A percentile compares a stretch with the other conserved stretches of the same genome.
Conservation (phyloP, 2,888 invertebrate genomes). For the Melanophora roralis region DNA sequence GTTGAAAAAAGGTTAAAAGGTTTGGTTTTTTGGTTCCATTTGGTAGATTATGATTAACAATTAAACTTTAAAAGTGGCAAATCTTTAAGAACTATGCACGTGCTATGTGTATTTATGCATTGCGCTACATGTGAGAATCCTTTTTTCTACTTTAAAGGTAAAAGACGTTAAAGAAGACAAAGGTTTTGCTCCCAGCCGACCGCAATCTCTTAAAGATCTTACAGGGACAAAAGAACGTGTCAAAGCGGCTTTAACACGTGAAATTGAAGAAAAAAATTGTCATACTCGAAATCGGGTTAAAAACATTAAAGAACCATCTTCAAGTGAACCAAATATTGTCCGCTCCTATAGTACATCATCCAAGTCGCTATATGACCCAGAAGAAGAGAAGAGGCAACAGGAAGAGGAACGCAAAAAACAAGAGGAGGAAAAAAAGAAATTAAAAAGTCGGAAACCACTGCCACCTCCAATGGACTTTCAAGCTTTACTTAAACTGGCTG, state of each 20-base stretch:
- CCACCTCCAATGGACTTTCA: conserved; percentile 89
- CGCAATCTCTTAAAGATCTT: conserved; percentile 72
- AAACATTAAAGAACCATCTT: conserved; percentile 37
- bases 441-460: conserved; percentile 79
- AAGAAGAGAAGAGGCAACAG: conserved; percentile 69
- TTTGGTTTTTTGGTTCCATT: too few species aligned
- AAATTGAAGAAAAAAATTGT: conserved; percentile 84
- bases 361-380: conserved; percentile 74
- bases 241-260: conserved; percentile 84
- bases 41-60: too few species aligned
- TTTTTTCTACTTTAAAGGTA: conserved; percentile 60
- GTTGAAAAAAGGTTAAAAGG: too few species aligned
- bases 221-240: conserved; percentile 85
- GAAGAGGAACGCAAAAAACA: conserved; percentile 72
- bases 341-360: conserved; percentile 66
- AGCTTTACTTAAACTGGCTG: conserved; percentile 88
- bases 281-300: conserved; percentile 75
- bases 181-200: conserved; percentile 80
- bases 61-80: too few species aligned
- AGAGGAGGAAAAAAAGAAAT: conserved; percentile 76
- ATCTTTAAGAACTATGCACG: too few species aligned
- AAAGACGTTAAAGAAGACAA: conserved; percentile 80
- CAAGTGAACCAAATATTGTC: conserved; percentile 60
- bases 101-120: too few species aligned
- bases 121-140: too few species aligned